Evolutionary conservation across 2,797 vertebrate genomes (phyloP).

Genomic region (Platyrinchus mystaceus): DNA sequence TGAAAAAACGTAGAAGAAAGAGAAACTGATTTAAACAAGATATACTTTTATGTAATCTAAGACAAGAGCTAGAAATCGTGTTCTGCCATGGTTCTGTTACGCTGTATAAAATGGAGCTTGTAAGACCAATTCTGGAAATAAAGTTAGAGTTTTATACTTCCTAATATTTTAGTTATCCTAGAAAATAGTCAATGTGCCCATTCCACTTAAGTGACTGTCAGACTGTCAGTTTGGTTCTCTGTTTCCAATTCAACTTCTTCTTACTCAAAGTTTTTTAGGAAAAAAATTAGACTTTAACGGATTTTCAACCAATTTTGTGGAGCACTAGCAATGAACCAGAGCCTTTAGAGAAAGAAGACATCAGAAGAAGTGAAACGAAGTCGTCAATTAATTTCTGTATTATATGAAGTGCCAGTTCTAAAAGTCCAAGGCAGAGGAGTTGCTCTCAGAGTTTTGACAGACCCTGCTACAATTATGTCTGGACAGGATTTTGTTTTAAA

Average conservation of each 20-base stretch:
- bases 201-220: background rate
- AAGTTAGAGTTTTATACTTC: background rate
- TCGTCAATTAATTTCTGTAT: background rate
- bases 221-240: background rate
- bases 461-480: background rate
- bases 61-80: background rate
- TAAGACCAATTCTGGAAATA: background rate
- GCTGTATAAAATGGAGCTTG: background rate
- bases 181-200: background rate
- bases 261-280: background rate
- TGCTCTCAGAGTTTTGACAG: background rate
- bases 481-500: background rate
- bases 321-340: background rate
- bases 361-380: background rate
- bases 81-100: background rate
- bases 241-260: background rate
- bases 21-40: background rate
- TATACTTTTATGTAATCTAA: background rate
- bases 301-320: background rate
- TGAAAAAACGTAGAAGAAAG: background rate
- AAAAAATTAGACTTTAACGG: background rate
- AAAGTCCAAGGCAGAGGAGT: background rate
- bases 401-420: background rate
- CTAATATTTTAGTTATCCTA: background rate
- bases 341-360: background rate